Percentiles rank a stretch among this genome's conserved stretches.
Conservation (phyloP, 2,888 invertebrate species). For the Drosophila kambysellisi region DNA sequence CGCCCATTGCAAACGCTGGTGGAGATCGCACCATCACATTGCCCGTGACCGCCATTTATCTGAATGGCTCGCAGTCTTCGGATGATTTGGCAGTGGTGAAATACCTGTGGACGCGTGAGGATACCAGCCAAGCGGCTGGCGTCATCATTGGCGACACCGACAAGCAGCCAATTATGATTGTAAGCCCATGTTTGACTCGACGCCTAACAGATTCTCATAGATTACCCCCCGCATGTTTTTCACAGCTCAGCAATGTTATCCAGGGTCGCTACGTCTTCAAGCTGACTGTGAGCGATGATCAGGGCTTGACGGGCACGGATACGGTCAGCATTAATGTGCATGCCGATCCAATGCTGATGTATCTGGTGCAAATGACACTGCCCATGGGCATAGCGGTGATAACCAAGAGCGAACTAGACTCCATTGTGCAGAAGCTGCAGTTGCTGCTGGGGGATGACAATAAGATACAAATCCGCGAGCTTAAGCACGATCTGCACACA, state of each 20-base stretch:
- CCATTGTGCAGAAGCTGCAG: slow-evolving; percentile 90
- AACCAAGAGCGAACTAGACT: slow-evolving; percentile 88
- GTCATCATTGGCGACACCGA: slow-evolving; percentile 92
- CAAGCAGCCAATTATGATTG: slow-evolving; percentile 90
- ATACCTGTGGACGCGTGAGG: slow-evolving; percentile 93
- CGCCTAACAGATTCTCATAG: neutral
- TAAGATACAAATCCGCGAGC: slow-evolving; percentile 87
- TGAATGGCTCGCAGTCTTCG: slow-evolving; percentile 93
- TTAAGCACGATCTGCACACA: slow-evolving; percentile 87
- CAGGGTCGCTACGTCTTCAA: slow-evolving; percentile 95
- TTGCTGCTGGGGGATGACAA: slow-evolving; percentile 91
- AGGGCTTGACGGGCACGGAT: slow-evolving; percentile 93
- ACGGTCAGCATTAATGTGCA: slow-evolving; percentile 94
- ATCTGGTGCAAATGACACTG: slow-evolving; percentile 93
- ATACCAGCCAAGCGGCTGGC: slow-evolving; percentile 93
- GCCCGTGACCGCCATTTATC: slow-evolving; percentile 90
- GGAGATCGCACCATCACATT: slow-evolving; percentile 92
- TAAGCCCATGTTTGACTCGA: slow-evolving; percentile 82
- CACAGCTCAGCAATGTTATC: slow-evolving; percentile 92
- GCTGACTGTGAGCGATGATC: slow-evolving; percentile 95
- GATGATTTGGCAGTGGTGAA: slow-evolving; percentile 95
- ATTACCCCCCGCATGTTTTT: neutral
- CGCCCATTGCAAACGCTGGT: slow-evolving; percentile 95
- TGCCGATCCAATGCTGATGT: slow-evolving; percentile 90
- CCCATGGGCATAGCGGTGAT: slow-evolving; percentile 90